These are phyloP conservation scores for Natator depressus DNA, from an alignment of 2,113 vertebrate species.

Conservation along the genomic window DNA sequence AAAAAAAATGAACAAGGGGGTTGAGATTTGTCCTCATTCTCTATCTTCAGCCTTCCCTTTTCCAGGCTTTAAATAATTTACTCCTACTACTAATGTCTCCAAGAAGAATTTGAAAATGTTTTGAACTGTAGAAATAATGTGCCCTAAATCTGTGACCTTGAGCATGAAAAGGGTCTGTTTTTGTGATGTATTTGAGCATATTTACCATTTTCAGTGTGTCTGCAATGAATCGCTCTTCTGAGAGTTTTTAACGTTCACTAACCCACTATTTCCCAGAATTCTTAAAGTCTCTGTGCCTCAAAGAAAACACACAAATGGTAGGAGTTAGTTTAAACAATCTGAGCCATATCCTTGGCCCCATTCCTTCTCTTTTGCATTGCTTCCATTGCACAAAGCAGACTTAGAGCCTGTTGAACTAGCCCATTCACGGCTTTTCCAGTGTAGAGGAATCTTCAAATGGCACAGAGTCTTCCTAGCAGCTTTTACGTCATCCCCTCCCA, in stretches of 20 bases:
- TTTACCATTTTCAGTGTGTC: neutral
- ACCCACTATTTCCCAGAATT: neutral
- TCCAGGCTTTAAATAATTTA: neutral
- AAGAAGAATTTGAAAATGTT: neutral
- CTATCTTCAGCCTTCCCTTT: neutral
- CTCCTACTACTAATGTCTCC: neutral
- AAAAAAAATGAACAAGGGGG: rapidly evolving
- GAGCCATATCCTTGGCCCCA: neutral
- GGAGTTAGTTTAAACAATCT: neutral
- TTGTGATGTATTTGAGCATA: neutral
- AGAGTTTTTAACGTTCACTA: neutral
- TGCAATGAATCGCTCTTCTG: neutral
- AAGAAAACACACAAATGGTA: neutral
- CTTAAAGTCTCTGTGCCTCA: neutral
- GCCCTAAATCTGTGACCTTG: neutral
- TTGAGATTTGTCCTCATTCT: neutral
- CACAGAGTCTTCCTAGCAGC: neutral
- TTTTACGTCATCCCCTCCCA: neutral
- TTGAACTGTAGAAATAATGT: neutral
- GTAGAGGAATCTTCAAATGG: neutral
- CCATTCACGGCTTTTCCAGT: neutral
- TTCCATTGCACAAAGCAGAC: neutral
- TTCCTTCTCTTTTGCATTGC: neutral
- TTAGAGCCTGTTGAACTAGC: neutral
- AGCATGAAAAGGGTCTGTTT: neutral